These are phyloP conservation scores for Neodiprion virginianus DNA, from an alignment of 1,140 invertebrate genomes.

Conservation along the genomic window DNA sequence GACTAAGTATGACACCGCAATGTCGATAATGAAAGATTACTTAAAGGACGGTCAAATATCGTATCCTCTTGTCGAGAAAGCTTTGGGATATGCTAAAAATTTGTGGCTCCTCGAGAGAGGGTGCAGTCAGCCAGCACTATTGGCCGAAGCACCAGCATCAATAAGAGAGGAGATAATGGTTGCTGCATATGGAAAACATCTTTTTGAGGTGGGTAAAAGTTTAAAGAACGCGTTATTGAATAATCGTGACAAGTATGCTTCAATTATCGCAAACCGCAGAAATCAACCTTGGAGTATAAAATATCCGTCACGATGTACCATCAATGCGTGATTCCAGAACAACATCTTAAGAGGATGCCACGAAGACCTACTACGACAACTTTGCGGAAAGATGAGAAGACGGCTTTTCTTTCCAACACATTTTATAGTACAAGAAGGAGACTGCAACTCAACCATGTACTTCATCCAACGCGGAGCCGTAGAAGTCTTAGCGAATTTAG, in stretches of 20 bases:
- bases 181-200: conserved; percentile 30
- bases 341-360: conserved; percentile 52
- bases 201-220: conserved; percentile 23
- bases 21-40: conserved; percentile 42
- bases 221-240: neutral
- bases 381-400: conserved; percentile 48
- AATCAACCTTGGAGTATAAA: no score
- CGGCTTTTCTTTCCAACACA: conserved; percentile 53
- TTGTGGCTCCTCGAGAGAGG: conserved; percentile 53
- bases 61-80: conserved; percentile 40
- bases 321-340: conserved; percentile 39
- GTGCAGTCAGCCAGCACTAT: conserved; percentile 48
- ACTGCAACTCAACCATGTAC: conserved; percentile 57
- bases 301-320: neutral
- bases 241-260: no score
- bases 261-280: no score
- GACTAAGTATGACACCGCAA: conserved; percentile 11
- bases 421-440: conserved; percentile 56
- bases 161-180: conserved; percentile 46
- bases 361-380: conserved; percentile 51
- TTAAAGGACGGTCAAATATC: conserved; percentile 56
- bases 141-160: conserved; percentile 47
- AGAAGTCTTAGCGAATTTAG: conserved; percentile 16
- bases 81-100: conserved; percentile 51
- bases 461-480: conserved; percentile 55